Conservation (phyloP, 2,888 invertebrate genomes). For the Xestia sexstrigata region DNA sequence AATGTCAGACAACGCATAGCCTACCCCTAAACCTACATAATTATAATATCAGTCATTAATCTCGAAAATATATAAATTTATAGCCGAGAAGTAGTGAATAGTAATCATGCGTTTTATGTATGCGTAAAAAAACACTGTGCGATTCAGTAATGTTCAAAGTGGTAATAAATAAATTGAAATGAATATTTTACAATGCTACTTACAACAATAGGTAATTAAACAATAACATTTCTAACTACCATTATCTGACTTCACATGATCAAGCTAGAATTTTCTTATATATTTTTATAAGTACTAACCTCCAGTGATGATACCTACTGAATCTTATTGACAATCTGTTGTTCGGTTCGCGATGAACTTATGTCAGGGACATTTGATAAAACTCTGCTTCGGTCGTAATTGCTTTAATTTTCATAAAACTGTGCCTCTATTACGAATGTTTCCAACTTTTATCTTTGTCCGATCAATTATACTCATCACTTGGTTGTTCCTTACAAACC, state of each 20-base stretch:
- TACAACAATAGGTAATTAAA: slow-evolving; percentile 30
- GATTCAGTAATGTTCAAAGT: slow-evolving; percentile 8
- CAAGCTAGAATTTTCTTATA: slow-evolving; percentile 27
- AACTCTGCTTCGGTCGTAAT: slow-evolving; percentile 73
- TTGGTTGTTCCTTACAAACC: slow-evolving; percentile 9
- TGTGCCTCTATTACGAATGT: slow-evolving; percentile 50
- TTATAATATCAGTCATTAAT: neutral
- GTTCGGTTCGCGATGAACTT: slow-evolving; percentile 83
- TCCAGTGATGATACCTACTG: slow-evolving; percentile 71
- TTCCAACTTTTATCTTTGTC: slow-evolving; percentile 44
- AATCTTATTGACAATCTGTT: slow-evolving; percentile 87
- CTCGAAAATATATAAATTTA: neutral
- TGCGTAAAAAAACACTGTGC: neutral
- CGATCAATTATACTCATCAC: slow-evolving; percentile 13
- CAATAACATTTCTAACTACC: slow-evolving; percentile 44
- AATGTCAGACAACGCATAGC: neutral
- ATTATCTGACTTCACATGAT: slow-evolving; percentile 17
- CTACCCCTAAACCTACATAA: neutral
- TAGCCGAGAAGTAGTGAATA: neutral
- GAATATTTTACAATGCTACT: slow-evolving; percentile 5
- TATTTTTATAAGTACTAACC: slow-evolving; percentile 61
- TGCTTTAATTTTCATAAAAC: slow-evolving; percentile 78
- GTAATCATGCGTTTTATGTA: neutral
- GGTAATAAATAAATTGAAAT: slow-evolving; percentile 14
- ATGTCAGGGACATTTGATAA: slow-evolving; percentile 87